Conservation (phyloP, 1,140 invertebrate genomes). For the Neotoxoptera formosana region DNA sequence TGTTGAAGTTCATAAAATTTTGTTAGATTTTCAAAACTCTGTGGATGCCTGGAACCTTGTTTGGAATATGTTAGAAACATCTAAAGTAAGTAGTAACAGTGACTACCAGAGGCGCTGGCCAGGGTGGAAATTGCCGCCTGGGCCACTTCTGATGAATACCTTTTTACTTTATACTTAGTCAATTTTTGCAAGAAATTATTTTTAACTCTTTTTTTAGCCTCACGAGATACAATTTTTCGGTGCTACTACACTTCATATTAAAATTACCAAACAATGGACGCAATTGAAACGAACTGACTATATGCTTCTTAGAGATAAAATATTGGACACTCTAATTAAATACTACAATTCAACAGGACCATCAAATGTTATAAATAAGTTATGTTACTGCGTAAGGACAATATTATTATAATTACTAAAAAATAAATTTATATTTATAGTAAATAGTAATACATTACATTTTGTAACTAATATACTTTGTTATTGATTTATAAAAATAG, state of each 20-base stretch:
- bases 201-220: conserved; percentile 67
- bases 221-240: conserved; percentile 92
- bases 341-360: conserved; percentile 75
- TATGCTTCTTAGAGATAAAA: conserved; percentile 75
- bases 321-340: conserved; percentile 76
- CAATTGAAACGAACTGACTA: conserved; percentile 83
- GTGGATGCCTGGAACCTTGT: conserved; percentile 88
- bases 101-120: not conserved
- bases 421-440: not conserved
- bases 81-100: conserved; percentile 71
- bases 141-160: too few species aligned
- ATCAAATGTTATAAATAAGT: conserved; percentile 82
- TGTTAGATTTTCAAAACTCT: conserved; percentile 81
- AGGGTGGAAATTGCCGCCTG: not conserved
- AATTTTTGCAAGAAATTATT: not conserved
- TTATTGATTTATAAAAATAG: not conserved
- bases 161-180: too few species aligned
- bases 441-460: not conserved
- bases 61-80: conserved; percentile 81
- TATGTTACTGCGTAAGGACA: conserved; percentile 84
- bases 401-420: not conserved
- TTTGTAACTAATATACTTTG: not conserved
- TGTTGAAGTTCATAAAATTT: conserved; percentile 81
- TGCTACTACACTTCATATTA: conserved; percentile 85
- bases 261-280: conserved; percentile 85